Conservation (phyloP, 1,140 invertebrate species). For the Coboldia fuscipes region DNA sequence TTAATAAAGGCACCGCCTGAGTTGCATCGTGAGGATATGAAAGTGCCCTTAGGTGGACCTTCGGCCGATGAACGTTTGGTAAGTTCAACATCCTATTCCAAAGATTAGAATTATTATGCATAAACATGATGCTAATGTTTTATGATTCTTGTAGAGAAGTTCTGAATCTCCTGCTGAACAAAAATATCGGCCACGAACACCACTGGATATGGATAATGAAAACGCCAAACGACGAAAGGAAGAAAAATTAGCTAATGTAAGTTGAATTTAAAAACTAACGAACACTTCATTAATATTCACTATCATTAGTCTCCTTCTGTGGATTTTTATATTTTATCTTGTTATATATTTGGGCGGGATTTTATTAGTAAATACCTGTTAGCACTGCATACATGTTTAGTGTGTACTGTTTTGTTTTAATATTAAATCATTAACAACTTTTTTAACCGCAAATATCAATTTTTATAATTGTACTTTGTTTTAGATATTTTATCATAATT, state of each 20-base stretch:
- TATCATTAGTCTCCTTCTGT: slow-evolving; percentile 1
- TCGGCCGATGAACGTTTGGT: slow-evolving; percentile 20
- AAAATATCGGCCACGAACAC: slow-evolving; percentile 54
- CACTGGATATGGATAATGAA: slow-evolving; percentile 38
- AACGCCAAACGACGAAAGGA: slow-evolving; percentile 60
- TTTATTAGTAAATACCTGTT: too few species aligned
- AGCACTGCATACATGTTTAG: too few species aligned
- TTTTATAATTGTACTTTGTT: too few species aligned
- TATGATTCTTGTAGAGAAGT: slow-evolving; percentile 27
- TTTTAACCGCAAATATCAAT: too few species aligned
- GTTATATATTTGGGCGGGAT: not conserved
- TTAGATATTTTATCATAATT: too few species aligned
- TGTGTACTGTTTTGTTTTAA: too few species aligned
- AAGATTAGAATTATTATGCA: too few species aligned
- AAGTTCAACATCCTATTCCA: slow-evolving; percentile 3
- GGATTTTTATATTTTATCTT: slow-evolving; percentile 1
- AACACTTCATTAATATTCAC: not conserved
- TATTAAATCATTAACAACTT: too few species aligned
- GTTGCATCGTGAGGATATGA: slow-evolving; percentile 20
- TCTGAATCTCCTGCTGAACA: slow-evolving; percentile 83
- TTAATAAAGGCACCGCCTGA: slow-evolving; percentile 20
- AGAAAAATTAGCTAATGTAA: slow-evolving; percentile 67
- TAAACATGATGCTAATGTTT: not conserved
- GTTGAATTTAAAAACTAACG: slow-evolving; percentile 20
- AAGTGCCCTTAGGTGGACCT: slow-evolving; percentile 18